Conservation (phyloP, 2,888 invertebrate genomes). For the Drosophila prolongata region DNA sequence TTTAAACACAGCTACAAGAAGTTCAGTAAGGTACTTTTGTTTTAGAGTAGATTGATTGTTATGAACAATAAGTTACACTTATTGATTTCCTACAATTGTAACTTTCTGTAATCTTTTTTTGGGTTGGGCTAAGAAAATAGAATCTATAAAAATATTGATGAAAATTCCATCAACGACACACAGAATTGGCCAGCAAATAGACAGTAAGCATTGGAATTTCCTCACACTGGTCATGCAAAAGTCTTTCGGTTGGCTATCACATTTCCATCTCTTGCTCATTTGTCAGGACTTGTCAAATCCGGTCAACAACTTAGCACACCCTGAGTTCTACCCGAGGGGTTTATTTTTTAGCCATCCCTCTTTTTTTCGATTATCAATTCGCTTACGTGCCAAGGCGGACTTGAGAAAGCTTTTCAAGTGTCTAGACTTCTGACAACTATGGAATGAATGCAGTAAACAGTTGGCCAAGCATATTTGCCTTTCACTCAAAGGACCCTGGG, state of each 20-base stretch:
- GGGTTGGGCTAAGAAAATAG: too few species aligned
- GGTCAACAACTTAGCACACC: slow-evolving; percentile 11
- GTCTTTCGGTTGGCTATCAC: slow-evolving; percentile 1
- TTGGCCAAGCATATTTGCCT: slow-evolving; percentile 31
- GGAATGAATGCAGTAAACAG: slow-evolving; percentile 26
- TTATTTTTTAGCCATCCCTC: background rate
- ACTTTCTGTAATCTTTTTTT: too few species aligned
- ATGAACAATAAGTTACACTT: too few species aligned
- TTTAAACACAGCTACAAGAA: too few species aligned
- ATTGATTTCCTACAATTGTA: too few species aligned
- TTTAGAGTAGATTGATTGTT: too few species aligned
- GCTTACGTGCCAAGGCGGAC: slow-evolving; percentile 56
- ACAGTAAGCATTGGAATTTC: background rate
- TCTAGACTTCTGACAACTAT: slow-evolving; percentile 45
- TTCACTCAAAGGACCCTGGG: slow-evolving; percentile 31
- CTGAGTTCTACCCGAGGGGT: background rate
- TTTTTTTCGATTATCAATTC: slow-evolving; percentile 23
- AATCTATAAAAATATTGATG: too few species aligned
- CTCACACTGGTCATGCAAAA: background rate
- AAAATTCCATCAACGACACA: too few species aligned
- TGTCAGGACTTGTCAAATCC: slow-evolving; percentile 48
- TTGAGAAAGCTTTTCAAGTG: slow-evolving; percentile 58
- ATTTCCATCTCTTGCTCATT: slow-evolving; percentile 47
- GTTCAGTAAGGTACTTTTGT: too few species aligned
- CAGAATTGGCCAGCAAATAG: too few species aligned